Base-by-base conservation (phyloP, 2,113 vertebrate genomes). In the Zapornia atra region DNA sequence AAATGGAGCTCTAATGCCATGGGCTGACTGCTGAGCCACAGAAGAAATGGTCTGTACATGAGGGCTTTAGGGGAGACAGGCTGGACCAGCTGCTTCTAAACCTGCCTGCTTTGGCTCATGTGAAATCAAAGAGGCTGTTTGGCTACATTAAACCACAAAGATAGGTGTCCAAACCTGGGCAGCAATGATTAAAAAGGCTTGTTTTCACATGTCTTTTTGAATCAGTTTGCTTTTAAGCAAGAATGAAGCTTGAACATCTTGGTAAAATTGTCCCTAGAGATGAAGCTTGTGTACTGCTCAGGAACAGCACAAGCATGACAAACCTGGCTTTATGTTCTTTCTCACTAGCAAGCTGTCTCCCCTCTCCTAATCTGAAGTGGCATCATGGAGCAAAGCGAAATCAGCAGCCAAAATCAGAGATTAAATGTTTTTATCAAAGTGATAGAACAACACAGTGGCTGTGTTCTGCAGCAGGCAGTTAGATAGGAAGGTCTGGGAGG, bases 21-120 rank as follows among this genome's bases (percentile, higher is more conserved):
- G n/a, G 66, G 38, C 53, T 26, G 53, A 15, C 22, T 12, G 18
- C 25, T 34, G 42, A 44, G 33, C 33, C 33, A 13, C 15, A 3
- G 16, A 38, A 73, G 53, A 17, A 75, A 40, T 19, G 12, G 34
- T 6, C 29, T n/a, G 10, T 20, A 10, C 0, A 1, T 1, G 14
- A 10, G 25, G 28, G 6, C 5, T 12, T 40, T 3, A 1, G 4
- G 4, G 34, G 22, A 38, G 19, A 10, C 6, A 24, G 16, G 29
- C 33, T 56, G 53, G 34, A 17, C 25, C n/a, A 48, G 31, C 29
- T 68, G 53, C 66, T 54, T 61, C 60, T 40, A 54, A 78, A 72
- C 21, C 51, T 60, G 33, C 65, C 50, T 28, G 24, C 44, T 53
- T 71, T 22, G 50, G 4, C 11, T 56, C 0, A 0, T 9, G 31